phyloP scores from a whole-genome alignment of 2,888 invertebrate genomes.

The Perizoma flavofasciatum region DNA sequence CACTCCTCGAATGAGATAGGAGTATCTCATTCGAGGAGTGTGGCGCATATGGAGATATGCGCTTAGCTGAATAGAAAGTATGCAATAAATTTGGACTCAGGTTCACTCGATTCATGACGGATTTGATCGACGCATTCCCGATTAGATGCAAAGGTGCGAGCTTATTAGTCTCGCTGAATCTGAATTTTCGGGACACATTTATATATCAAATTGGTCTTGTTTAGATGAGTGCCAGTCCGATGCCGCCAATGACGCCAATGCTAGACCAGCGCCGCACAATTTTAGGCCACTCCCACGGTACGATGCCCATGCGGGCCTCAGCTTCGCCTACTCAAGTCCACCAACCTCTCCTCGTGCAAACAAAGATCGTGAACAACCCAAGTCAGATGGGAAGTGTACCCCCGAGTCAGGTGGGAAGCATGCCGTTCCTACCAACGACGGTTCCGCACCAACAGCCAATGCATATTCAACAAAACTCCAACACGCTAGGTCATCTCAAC shows the following conservation, averaged over 20 bases:
- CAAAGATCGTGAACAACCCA: slow-evolving; percentile 47
- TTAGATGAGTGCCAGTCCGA: slow-evolving; percentile 64
- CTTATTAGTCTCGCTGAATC: too few species aligned
- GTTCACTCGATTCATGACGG: too few species aligned
- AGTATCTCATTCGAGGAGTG: too few species aligned
- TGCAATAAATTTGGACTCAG: too few species aligned
- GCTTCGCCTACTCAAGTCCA: slow-evolving; percentile 25
- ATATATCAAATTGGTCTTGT: background rate
- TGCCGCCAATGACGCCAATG: slow-evolving; percentile 49
- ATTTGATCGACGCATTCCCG: too few species aligned
- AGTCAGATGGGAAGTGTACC: slow-evolving; percentile 58
- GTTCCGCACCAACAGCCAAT: slow-evolving; percentile 47
- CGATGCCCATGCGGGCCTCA: slow-evolving; percentile 26
- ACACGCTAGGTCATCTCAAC: slow-evolving; percentile 59
- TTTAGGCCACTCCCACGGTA: slow-evolving; percentile 45
- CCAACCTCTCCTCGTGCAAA: slow-evolving; percentile 54
- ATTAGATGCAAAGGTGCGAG: too few species aligned
- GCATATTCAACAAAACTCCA: slow-evolving; percentile 50
- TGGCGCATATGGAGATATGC: too few species aligned
- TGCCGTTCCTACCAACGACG: slow-evolving; percentile 67
- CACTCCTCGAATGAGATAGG: too few species aligned
- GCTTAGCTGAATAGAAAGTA: too few species aligned
- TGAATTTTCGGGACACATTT: too few species aligned
- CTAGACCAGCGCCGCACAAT: slow-evolving; percentile 62
- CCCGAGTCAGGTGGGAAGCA: slow-evolving; percentile 61